Conservation (phyloP, 2,888 invertebrate species). For the Mesodorylaimus sp. region DNA sequence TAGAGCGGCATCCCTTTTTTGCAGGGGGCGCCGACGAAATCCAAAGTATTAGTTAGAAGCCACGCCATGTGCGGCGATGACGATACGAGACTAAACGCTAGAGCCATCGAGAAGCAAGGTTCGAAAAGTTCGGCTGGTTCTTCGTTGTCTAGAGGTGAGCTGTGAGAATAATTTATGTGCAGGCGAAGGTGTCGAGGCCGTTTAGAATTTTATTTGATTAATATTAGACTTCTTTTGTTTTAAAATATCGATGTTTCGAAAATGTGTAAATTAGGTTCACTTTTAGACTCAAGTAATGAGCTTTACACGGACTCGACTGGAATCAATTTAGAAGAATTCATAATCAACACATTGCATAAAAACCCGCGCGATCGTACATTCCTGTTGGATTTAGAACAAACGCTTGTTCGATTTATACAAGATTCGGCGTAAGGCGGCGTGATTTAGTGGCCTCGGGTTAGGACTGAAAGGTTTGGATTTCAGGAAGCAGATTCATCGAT, state of each 20-base stretch:
- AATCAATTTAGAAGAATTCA: constrained; percentile 64
- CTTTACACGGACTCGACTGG: constrained; percentile 51
- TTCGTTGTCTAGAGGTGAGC: constrained; percentile 8
- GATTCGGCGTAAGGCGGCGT: constrained; percentile 52
- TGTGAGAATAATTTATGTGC: not conserved
- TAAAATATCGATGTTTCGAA: not conserved
- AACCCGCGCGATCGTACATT: constrained; percentile 68
- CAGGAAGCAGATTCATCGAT: constrained; percentile 47
- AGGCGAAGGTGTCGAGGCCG: not conserved
- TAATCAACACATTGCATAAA: constrained; percentile 71
- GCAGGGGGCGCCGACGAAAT: constrained; percentile 12
- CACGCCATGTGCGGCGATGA: constrained; percentile 69
- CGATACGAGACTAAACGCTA: constrained; percentile 36
- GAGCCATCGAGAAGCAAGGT: constrained; percentile 23
- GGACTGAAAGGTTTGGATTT: not conserved
- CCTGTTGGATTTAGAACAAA: constrained; percentile 67
- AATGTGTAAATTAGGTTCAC: not conserved
- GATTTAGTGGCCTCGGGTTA: too few species aligned
- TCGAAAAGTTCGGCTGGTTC: constrained; percentile 11
- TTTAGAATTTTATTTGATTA: not conserved
- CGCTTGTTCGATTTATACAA: constrained; percentile 59
- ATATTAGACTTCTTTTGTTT: too few species aligned
- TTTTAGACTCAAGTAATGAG: constrained; percentile 53
- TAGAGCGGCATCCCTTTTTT: too few species aligned
- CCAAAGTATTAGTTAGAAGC: constrained; percentile 50